phyloP scores from a whole-genome alignment of 2,113 vertebrate genomes.

The Tragelaphus imberbis region DNA sequence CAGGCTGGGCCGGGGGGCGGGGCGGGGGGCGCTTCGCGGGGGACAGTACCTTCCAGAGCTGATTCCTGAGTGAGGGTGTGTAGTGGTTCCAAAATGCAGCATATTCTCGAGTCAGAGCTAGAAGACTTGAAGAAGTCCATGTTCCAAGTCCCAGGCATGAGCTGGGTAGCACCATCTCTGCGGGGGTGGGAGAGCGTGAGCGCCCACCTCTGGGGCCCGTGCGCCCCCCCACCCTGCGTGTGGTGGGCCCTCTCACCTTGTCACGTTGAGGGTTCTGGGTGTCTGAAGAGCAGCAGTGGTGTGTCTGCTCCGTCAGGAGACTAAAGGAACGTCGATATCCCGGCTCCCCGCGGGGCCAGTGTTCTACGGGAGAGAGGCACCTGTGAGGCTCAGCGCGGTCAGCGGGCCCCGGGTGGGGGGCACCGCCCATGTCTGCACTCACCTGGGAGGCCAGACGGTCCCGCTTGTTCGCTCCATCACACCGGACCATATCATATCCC shows the following conservation, averaged over 20 bases:
- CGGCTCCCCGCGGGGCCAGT: neutral
- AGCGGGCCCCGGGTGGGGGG: accelerated
- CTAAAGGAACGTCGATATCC: neutral
- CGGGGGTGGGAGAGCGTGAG: neutral
- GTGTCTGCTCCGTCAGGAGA: neutral
- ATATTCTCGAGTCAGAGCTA: constrained; percentile 46
- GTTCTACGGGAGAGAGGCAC: neutral
- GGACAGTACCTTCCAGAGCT: constrained; percentile 17
- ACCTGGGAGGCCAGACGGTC: constrained; percentile 28
- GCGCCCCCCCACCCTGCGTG: accelerated
- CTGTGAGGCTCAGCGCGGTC: accelerated
- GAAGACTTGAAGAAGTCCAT: constrained; percentile 33
- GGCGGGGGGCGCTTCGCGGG: neutral
- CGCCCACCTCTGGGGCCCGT: accelerated
- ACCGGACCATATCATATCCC: constrained; percentile 57
- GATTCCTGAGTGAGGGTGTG: constrained; percentile 16
- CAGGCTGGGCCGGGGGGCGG: accelerated
- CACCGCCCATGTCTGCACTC: neutral
- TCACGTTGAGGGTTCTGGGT: neutral
- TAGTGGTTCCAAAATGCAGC: constrained; percentile 13
- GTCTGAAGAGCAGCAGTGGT: constrained; percentile 21
- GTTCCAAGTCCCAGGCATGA: constrained; percentile 50
- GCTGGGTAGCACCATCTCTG: constrained; percentile 68
- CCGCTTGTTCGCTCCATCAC: constrained; percentile 15
- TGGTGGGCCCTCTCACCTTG: neutral